Conservation (phyloP, 1,140 invertebrate genomes). For the Halesus radiatus region DNA sequence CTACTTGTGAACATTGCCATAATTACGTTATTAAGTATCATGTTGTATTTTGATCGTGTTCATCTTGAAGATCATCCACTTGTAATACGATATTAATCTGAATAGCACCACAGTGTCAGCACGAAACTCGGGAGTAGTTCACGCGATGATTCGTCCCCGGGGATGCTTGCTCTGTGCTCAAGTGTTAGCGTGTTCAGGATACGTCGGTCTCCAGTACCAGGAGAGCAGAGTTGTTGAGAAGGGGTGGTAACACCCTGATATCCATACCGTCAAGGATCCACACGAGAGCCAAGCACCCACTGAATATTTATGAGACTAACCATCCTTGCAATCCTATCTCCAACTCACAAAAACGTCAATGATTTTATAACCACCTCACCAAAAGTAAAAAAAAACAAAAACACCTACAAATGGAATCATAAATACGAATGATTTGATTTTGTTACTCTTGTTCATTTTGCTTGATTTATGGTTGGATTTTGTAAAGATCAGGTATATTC, state of each 20-base stretch:
- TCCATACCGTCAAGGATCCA: constrained; percentile 12
- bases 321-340: constrained; percentile 10
- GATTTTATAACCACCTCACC: background rate
- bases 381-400: background rate
- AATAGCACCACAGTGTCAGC: background rate
- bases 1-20: too few species aligned
- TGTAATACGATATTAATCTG: too few species aligned
- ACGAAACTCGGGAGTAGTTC: background rate
- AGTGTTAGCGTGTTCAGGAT: constrained; percentile 1
- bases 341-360: too few species aligned
- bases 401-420: background rate
- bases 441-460: background rate
- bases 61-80: too few species aligned
- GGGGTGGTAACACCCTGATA: constrained; percentile 2
- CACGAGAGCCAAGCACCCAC: constrained; percentile 2
- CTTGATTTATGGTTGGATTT: background rate
- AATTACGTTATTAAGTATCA: too few species aligned
- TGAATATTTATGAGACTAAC: constrained; percentile 24
- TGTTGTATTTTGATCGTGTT: too few species aligned
- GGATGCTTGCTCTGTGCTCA: background rate
- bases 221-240: background rate
- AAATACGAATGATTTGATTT: background rate
- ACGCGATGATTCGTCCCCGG: background rate
- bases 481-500: background rate
- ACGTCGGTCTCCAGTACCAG: background rate